Evolutionary conservation across 2,113 vertebrate species (phyloP).

Genomic region (Sorex araneus): DNA sequence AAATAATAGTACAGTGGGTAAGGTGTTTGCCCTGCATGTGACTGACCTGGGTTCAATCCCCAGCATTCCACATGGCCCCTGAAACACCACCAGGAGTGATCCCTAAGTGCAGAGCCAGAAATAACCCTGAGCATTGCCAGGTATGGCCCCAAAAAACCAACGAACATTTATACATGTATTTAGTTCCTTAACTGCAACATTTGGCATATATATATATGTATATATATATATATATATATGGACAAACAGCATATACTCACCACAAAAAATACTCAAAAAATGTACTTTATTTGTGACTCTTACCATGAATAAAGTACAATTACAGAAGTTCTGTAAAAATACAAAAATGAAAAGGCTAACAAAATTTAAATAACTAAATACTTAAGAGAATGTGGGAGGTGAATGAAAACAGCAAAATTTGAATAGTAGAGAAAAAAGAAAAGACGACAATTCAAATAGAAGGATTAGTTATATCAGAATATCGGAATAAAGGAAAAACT

Average conservation of each 20-base stretch:
- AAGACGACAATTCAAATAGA: slow-evolving; percentile 3
- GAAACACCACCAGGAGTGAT: too few relatives aligned
- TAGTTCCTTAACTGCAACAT: background rate
- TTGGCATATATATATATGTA: slow-evolving; percentile 31
- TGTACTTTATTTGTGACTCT: too few relatives aligned
- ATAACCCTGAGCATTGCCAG: too few relatives aligned
- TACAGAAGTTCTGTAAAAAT: background rate
- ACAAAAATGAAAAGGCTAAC: slow-evolving; percentile 31
- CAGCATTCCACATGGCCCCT: too few relatives aligned
- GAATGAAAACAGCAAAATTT: background rate
- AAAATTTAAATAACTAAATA: background rate
- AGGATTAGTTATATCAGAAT: background rate
- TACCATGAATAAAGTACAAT: slow-evolving; percentile 14
- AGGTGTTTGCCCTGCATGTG: too few relatives aligned
- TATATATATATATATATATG: slow-evolving; percentile 66
- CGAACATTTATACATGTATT: too few relatives aligned
- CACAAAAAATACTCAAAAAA: slow-evolving; percentile 14
- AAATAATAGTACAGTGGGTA: too few relatives aligned
- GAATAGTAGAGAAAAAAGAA: slow-evolving; percentile 39
- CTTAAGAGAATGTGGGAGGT: too few relatives aligned
- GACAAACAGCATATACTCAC: background rate
- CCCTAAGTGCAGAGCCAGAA: too few relatives aligned
- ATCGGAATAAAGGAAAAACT: background rate
- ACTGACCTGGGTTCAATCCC: too few relatives aligned
- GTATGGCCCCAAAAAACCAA: too few relatives aligned